These are phyloP conservation scores for Schlechtendalia chinensis DNA, from an alignment of 1,140 invertebrate genomes.

Conservation along the genomic window DNA sequence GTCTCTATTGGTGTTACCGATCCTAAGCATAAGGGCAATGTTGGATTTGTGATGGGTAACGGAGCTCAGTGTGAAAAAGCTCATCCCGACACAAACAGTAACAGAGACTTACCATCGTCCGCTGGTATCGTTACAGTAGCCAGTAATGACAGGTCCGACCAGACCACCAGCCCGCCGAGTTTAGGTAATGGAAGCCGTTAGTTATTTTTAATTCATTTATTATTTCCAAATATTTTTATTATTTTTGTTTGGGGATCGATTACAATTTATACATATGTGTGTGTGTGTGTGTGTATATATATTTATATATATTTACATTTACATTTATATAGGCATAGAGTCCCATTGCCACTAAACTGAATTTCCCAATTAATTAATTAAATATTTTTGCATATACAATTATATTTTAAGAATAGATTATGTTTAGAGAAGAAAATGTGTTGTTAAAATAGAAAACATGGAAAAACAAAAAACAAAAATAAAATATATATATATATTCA, in stretches of 20 bases:
- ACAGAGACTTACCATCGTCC: constrained; percentile 86
- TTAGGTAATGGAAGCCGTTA: constrained; percentile 43
- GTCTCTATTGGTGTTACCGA: constrained; percentile 51
- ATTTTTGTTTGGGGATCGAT: constrained; percentile 28
- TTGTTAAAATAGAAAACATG: constrained; percentile 24
- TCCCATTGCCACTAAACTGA: constrained; percentile 29
- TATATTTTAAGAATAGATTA: constrained; percentile 47
- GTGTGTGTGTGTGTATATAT: neutral
- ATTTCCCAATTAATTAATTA: constrained; percentile 27
- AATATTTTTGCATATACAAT: neutral
- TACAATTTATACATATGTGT: neutral
- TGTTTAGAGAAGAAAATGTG: constrained; percentile 42
- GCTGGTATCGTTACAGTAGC: constrained; percentile 62
- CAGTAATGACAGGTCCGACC: constrained; percentile 54
- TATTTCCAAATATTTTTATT: constrained; percentile 41
- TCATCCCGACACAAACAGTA: constrained; percentile 84
- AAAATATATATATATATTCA: constrained; percentile 24
- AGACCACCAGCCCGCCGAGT: constrained; percentile 10
- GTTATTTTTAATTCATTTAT: constrained; percentile 35
- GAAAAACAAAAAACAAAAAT: constrained; percentile 7
- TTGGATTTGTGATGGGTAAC: constrained; percentile 79
- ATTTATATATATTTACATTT: neutral
- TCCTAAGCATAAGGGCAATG: constrained; percentile 57
- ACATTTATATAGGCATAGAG: constrained; percentile 4
- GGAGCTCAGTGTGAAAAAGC: constrained; percentile 85